Evolutionary conservation across 1,140 invertebrate species (phyloP).

Genomic region (Brachionus calyciflorus): DNA sequence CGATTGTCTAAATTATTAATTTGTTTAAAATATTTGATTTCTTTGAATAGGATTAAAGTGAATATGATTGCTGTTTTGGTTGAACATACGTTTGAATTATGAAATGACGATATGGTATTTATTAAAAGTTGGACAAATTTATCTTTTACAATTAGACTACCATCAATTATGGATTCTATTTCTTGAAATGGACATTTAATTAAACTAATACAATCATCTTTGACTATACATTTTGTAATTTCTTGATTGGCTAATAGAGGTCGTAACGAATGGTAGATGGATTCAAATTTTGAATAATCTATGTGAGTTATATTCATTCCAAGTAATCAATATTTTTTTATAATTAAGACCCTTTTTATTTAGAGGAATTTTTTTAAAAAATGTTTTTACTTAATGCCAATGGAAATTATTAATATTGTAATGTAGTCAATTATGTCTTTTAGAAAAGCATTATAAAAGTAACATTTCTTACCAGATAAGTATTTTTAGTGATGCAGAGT

Average conservation of each 20-base stretch:
- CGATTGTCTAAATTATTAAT: neutral
- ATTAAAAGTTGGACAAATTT: neutral
- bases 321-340: no score
- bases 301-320: no score
- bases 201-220: neutral
- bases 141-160: neutral
- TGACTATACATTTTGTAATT: neutral
- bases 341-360: no score
- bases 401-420: no score
- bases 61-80: constrained; percentile 8
- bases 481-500: no score
- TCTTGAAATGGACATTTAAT: neutral
- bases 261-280: neutral
- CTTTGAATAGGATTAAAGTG: neutral
- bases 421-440: no score
- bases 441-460: no score
- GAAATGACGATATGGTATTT: neutral
- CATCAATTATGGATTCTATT: neutral
- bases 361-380: no score
- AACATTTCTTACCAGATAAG: no score
- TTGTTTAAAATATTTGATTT: neutral
- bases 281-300: neutral
- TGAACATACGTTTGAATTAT: constrained; percentile 1
- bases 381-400: no score
- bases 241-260: neutral